Base-by-base conservation (phyloP, 2,113 vertebrate species). In the Callipepla squamata region DNA sequence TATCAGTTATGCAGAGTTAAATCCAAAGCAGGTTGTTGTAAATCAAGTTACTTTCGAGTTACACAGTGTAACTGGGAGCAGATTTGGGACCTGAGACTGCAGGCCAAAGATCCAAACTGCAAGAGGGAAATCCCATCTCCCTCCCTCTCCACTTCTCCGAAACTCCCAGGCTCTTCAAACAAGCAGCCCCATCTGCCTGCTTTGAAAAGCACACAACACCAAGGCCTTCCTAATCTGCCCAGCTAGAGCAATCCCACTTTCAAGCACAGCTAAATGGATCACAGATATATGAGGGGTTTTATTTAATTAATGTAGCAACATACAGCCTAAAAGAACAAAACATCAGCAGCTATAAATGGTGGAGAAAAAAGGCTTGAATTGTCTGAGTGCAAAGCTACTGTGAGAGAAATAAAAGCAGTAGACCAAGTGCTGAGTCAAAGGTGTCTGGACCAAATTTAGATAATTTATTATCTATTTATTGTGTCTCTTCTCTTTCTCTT, bases 1-100 rank as follows among this genome's bases (percentile, higher is more conserved):
- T 72, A 92, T 95, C 93, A 95, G 88, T 95, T 95, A 95, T 0
- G 0, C 2, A 0, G 26, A 87, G 83, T 83, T 95, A 91, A 92
- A 94, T 86, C 61, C 87, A 94, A 80, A 91, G 73, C 0, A 0
- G 36, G 44, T 66, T 94, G 93, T 30, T 92, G 80, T 95, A 93
- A 92, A 96, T 95, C 94, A 95, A 78, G 82, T 84, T 65, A 81
- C 74, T 92, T 93, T 36, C 66, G 83, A 75, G 80, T 74, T 90
- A 69, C 76, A 74, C 72, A 59, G 34, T 6, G 11, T 88, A 95
- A 96, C 83, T 0, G 1, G 88, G 90, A 92, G 83, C 92, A 96
- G 82, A 94, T 90, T 6, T 77, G 72, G 70, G 79, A 74, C 63
- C 85, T 6, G 8, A 47, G 28, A 30, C 68, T 79, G 47, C 51